Conservation (phyloP, 1,140 invertebrate genomes). For the Psilanteris sp. region DNA sequence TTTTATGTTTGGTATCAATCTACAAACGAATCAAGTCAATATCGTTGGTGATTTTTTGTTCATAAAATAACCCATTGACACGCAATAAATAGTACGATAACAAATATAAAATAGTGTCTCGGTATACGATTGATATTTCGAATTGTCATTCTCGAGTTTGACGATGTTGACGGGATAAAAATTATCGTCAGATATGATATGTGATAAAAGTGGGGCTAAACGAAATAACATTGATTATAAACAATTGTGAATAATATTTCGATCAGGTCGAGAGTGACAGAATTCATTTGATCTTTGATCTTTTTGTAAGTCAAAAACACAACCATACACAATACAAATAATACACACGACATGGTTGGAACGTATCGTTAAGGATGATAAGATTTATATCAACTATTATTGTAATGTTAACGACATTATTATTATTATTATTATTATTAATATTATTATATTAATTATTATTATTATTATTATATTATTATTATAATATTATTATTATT, state of each 20-base stretch:
- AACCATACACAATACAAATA: slow-evolving; percentile 35
- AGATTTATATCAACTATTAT: slow-evolving; percentile 63
- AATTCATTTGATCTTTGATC: slow-evolving; percentile 44
- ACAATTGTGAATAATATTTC: slow-evolving; percentile 13
- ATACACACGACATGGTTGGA: slow-evolving; percentile 52
- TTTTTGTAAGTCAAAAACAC: slow-evolving; percentile 48
- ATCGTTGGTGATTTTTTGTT: slow-evolving; percentile 44
- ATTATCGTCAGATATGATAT: slow-evolving; percentile 29
- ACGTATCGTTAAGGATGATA: slow-evolving; percentile 65
- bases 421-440: slow-evolving; percentile 59
- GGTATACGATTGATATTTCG: slow-evolving; percentile 52
- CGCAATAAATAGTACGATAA: slow-evolving; percentile 56
- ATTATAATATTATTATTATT: slow-evolving; percentile 59
- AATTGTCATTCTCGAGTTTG: slow-evolving; percentile 37
- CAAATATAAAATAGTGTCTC: slow-evolving; percentile 61
- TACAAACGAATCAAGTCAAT: slow-evolving; percentile 55
- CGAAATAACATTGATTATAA: neutral
- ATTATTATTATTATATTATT: slow-evolving; percentile 33
- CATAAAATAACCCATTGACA: slow-evolving; percentile 38
- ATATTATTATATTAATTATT: slow-evolving; percentile 36
- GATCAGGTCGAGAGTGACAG: slow-evolving; percentile 48
- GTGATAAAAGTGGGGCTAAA: slow-evolving; percentile 26
- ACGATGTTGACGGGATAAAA: neutral
- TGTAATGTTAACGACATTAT: slow-evolving; percentile 53
- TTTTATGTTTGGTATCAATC: slow-evolving; percentile 58